These are phyloP conservation scores for Austrofundulus limnaeus DNA, from an alignment of 2,113 vertebrate genomes.

Conservation along the genomic window DNA sequence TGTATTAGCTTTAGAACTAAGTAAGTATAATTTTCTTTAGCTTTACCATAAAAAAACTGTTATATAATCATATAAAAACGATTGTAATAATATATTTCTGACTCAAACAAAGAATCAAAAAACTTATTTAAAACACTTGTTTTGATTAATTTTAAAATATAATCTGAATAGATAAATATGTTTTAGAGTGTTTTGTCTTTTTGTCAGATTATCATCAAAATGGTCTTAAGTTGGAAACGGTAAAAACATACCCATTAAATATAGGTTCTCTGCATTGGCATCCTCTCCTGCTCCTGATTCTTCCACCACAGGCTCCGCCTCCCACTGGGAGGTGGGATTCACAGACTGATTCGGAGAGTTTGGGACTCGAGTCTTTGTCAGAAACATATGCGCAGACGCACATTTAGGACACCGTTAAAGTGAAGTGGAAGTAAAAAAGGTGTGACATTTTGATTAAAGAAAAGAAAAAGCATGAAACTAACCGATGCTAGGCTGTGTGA, in stretches of 20 bases:
- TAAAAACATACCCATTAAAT: conserved; percentile 84
- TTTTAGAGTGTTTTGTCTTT: no score
- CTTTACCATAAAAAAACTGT: no score
- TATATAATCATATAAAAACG: no score
- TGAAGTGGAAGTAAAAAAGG: not conserved
- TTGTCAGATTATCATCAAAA: no score
- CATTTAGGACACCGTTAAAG: not conserved
- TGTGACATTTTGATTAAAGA: not conserved
- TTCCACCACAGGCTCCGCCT: conserved; percentile 79
- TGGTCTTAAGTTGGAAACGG: no score
- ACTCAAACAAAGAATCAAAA: no score
- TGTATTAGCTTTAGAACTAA: no score
- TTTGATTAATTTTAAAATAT: no score
- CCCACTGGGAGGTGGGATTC: conserved; percentile 82
- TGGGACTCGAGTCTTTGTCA: conserved; percentile 68
- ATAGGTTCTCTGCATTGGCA: conserved; percentile 91
- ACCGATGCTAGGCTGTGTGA: conserved; percentile 93
- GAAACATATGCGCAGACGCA: conserved; percentile 9
- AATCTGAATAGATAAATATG: no score
- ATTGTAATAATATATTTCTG: no score
- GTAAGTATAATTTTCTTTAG: no score
- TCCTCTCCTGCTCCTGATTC: conserved; percentile 82
- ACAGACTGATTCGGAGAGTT: conserved; percentile 83
- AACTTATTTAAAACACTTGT: no score
- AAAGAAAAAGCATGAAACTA: conserved; percentile 48